Base-by-base conservation (phyloP, 2,888 invertebrate genomes). In the Drosophila robusta region DNA sequence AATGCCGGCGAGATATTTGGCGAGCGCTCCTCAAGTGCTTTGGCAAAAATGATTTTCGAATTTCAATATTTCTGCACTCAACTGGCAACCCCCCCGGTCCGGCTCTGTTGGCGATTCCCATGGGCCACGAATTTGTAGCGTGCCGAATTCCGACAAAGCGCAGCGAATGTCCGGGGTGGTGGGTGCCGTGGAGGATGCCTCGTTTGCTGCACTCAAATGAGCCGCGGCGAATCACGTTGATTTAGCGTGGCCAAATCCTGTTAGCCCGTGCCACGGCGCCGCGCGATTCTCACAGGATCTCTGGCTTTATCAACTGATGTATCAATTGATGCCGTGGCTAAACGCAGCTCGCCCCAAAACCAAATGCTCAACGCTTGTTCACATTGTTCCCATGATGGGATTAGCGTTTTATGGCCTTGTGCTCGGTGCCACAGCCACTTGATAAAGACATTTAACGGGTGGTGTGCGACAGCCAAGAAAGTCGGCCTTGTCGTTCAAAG, bases 61-160 rank as follows among this genome's bases (percentile, higher is more conserved):
- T 89, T 88, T 88, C 89, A 84, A 88, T 90, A 87, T 75, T 81
- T 89, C 69, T 49, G 49, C 46, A 65, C 70, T 68, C 51, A 54
- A 58, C 22, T 38, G 63, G 24, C 65, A 74, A 80, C 82, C 80
- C 71, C 82, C 80, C 71, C 18, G 2, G 18, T 63, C 70, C 70
- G 72, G 61, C 71, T 68, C 67, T 71, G 68, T 60, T 45, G 66
- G 46, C n/a, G 65, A 78, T 78, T 87, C 89, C 86, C 89, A 89
- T 73, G 89, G 75, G 86, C 75, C 74, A 63, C 55, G 62, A 80
- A 78, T 82, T 79, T 89, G 76, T 82, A 74, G 89, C 86, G 75
- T 86, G 72, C 52, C 92, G 68, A 92, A 92, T 92, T 89, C 75
- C 89, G 87, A 91, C 92, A 91, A 90, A 91, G 92, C 92, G 90